Base-by-base conservation (phyloP, 2,888 invertebrate species). In the Colletes collaris region DNA sequence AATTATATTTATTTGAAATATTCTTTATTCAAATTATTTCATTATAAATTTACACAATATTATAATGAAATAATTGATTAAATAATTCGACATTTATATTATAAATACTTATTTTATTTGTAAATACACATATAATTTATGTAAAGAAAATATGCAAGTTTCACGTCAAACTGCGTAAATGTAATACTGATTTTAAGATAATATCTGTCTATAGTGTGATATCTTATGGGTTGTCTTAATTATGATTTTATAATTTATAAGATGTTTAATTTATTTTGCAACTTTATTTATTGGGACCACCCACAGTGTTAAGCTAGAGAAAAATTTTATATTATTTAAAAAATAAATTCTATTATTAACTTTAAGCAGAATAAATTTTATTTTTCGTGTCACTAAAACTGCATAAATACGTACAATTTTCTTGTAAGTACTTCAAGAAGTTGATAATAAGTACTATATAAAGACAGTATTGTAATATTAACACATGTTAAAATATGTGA, bases 261-360 rank as follows among this genome's bases (percentile, higher is more conserved):
- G 19, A 68, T 79, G 8, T 44, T 64, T 77, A 19, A 64, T 76
- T 73, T 13, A 63, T 75, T 79, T 50, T 53, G 50, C 69, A 72
- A 13, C 50, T 64, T 85, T 70, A 58, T 83, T 85, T 85, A 75
- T 70, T 68, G 76, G 79, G 79, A 77, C 77, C 83, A 84, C 55
- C 59, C 50, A 72, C 62, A 69, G 44, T 76, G 62, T 62, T 59
- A 64, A 70, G 35, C n/a, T 6, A 46, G 60, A 64, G 60, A 50
- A 68, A 62, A 40, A 19, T 67, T 63, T 16, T 72, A 63, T 7
- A 53, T 46, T 13, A 8, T 70, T 71, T n/a, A 64, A 56, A 27
- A 56, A 40, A 7, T 68, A 60, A 69, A 55, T 76, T 62, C 0
- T 60, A 46, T 76, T 62, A 59, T 66, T 50, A 49, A 50, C 56